Evolutionary conservation across 2,113 vertebrate species (phyloP), one percentile per base, ranked within the genome.

Genomic region (Phalacrocorax brasilianus): DNA sequence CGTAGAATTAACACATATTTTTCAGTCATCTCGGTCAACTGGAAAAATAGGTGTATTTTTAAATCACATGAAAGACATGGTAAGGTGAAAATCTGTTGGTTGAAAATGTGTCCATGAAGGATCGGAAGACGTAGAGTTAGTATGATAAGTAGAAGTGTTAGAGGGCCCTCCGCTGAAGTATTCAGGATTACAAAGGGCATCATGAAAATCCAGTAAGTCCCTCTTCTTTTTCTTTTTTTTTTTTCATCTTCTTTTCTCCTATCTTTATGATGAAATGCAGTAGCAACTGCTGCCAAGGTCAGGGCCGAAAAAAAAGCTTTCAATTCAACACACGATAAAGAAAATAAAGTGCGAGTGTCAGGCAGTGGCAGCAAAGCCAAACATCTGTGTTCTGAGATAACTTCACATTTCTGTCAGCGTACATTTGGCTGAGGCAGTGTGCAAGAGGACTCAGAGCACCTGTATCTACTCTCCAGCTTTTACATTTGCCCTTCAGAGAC

Each of bases 281-380:
- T 73, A 85, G 59, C 73, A 86, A 74, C 79, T 87, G 85, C 93
- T 96, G 87, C 96, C 95, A 95, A 97, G 94, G 86, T 96, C 93
- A 92, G 58, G 91, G 86, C 76, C 94, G 49, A 28, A 88, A 93
- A 93, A 94, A 95, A 89, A 52, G 67, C 91, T 87, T 92, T 92
- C 89, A 88, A 65, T 91, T 89, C 74, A 85, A 65, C 67, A 63
- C 47, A 24, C 59, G 86, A 94, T 96, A 97, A 92, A 92, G 80
- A 88, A 93, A 93, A 94, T 78, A 68, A 88, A 94, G 73, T 72
- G 50, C 66, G 6, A 1, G 32, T 88, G 91, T 92, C 86, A 87
- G 92, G 45, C 80, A 85, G 53, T 75, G 72, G 85, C 93, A 95
- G 77, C 74, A 63, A 78, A 94, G 89, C 62, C 77, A 62, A 71